A percentile compares a stretch with the other conserved stretches of the same genome.
Conservation (phyloP, 2,797 vertebrate genomes). For the Anableps anableps region DNA sequence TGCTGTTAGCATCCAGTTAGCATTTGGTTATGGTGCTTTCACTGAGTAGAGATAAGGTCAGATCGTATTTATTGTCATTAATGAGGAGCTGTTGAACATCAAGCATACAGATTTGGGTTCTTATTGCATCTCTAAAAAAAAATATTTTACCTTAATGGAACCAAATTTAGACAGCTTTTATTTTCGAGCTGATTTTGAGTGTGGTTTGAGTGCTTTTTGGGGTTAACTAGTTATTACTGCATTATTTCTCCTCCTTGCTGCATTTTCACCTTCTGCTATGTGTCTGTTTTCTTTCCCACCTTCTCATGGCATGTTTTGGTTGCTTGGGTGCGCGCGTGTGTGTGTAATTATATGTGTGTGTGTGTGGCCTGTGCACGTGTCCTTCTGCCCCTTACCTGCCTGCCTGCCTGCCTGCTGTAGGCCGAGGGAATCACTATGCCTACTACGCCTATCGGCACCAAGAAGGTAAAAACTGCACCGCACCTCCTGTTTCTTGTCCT, state of each 20-base stretch:
- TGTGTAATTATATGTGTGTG: conserved; percentile 77
- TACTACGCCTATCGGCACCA: conserved; percentile 94
- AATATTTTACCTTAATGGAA: too few species aligned
- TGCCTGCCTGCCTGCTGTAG: conserved; percentile 88
- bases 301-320: conserved; percentile 81
- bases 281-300: conserved; percentile 82
- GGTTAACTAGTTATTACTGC: conserved; percentile 60
- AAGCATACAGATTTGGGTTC: too few species aligned
- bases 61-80: too few species aligned
- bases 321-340: conserved; percentile 55
- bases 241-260: conserved; percentile 72
- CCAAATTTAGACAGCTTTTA: neutral
- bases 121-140: too few species aligned
- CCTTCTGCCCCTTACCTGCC: conserved; percentile 79
- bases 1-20: too few species aligned
- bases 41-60: too few species aligned
- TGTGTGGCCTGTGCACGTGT: conserved; percentile 83
- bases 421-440: conserved; percentile 98
- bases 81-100: too few species aligned
- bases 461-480: conserved; percentile 87
- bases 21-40: too few species aligned
- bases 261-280: conserved; percentile 79
- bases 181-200: neutral
- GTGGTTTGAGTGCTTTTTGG: neutral
- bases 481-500: conserved; percentile 47